Evolutionary conservation across 2,888 invertebrate species (phyloP), one percentile per base, ranked within the genome.

Genomic region (Mellilla xanthometata): DNA sequence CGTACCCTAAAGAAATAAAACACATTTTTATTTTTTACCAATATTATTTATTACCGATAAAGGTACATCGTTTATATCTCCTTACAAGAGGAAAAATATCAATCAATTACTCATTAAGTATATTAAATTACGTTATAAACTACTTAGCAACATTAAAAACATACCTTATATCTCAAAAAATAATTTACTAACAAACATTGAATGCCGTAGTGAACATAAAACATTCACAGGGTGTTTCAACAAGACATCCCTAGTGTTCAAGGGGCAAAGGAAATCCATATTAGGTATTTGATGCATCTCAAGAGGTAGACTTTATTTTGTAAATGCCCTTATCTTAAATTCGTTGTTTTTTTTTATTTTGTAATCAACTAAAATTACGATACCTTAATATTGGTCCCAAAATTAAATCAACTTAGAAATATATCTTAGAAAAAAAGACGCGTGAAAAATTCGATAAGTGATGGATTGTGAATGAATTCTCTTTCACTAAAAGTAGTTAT

Each of bases 151-250:
- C 74, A 82, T 81, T 78, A 81, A 86, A 48, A 87, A 88, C 85
- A 78, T 82, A 84, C 76, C 85, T 83, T 81, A 86, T 67, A 84
- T 86, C 81, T 87, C 85, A 85, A 88, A 88, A 87, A 85, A 87
- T 87, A 88, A 88, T 87, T 88, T 87, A 87, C 87, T 88, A 88
- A 87, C 84, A 87, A 87, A 86, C 75, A 72, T 74, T 58, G 40
- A 27, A 52, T 46, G 51, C 15, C 19, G 35, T 36, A 31, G 38
- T 55, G 51, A 53, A 55, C 27, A 52, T 53, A 51, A 51, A 43
- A 39, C 40, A 46, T 52, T 49, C 53, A 53, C 57, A 4, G 9
- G 50, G 23, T 29, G 22, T 30, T 38, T 27, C 42, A 39, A 35
- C 35, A 39, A 33, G n/a, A 19, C 34, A 15, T 12, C 31, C 27